Evolutionary conservation across 2,888 invertebrate genomes (phyloP), one percentile per base, ranked within the genome.

Genomic region (Drosophila bunnanda): DNA sequence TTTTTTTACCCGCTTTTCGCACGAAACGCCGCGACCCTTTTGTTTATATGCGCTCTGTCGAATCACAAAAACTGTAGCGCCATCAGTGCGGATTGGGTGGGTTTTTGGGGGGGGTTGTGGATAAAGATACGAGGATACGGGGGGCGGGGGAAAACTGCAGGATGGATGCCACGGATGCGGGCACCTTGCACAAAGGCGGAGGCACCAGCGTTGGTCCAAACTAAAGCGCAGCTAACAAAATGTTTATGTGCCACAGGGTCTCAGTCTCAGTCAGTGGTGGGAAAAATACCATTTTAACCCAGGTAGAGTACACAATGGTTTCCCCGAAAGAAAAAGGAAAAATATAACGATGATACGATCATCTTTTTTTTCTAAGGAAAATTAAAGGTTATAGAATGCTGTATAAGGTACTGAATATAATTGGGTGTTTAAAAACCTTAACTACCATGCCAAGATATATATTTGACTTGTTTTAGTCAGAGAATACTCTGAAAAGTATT

Each of bases 21-120:
- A 74, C 55, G 78, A 71, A 57, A 65, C 62, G 62, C 71, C 59
- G 66, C 62, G 46, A 86, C 75, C 76, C 78, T 84, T 83, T 83
- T 87, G 87, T 83, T 83, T 86, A 84, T 84, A 78, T 82, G 82
- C 83, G 84, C 87, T 84, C 66, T 65, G 72, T 54, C 74, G 80
- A 82, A 78, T 84, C 84, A 86, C 76, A 83, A 83, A 86, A 83
- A 83, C 75, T 81, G 67, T 72, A 78, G 82, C 78, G 60, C 78
- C 78, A 67, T 67, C 61, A 72, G 68, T 54, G 44, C 52, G 50
- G 32, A 52, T 52, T 52, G 50, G 50, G 46, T 60, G 25, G 57
- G 56, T 36, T 10, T 38, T n/a, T 28, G 13, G 43, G 53, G 28
- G 39, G 25, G 68, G 34, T 17, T 53, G 54, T 30, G 56, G 41